A percentile compares a stretch with the other conserved stretches of the same genome.
These are phyloP conservation scores for Nipponia nippon DNA, from an alignment of 2,113 vertebrate species.

Conservation along the genomic window DNA sequence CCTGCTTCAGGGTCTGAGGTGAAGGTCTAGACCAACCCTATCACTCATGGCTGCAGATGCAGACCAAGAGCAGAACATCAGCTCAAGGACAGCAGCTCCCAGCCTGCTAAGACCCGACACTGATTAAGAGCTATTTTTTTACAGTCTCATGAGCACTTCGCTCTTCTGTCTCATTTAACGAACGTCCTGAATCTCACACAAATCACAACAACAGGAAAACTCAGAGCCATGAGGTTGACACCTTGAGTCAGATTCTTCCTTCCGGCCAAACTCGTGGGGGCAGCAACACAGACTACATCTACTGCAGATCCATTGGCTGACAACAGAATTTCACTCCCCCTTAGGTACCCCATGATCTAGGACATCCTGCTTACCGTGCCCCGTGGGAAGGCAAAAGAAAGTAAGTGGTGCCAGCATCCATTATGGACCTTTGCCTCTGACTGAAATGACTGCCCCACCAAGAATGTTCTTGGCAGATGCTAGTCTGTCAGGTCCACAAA, in stretches of 20 bases:
- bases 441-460: background rate
- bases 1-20: background rate
- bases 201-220: background rate
- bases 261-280: accelerated
- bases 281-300: background rate
- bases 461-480: background rate
- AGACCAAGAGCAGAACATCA: background rate
- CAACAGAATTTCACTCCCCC: background rate
- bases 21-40: background rate
- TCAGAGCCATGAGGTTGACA: background rate
- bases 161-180: background rate
- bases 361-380: background rate
- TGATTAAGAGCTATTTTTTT: background rate
- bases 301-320: background rate
- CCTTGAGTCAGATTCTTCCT: background rate
- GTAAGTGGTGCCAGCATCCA: background rate
- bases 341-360: background rate
- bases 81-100: background rate
- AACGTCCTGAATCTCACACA: background rate
- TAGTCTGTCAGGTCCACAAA: background rate
- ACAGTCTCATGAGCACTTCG: background rate
- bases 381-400: background rate
- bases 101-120: background rate
- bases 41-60: background rate
- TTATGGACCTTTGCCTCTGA: background rate